Evolutionary conservation across 2,888 invertebrate genomes (phyloP), one percentile per base, ranked within the genome.

Genomic region (Caenorhabditis becei): DNA sequence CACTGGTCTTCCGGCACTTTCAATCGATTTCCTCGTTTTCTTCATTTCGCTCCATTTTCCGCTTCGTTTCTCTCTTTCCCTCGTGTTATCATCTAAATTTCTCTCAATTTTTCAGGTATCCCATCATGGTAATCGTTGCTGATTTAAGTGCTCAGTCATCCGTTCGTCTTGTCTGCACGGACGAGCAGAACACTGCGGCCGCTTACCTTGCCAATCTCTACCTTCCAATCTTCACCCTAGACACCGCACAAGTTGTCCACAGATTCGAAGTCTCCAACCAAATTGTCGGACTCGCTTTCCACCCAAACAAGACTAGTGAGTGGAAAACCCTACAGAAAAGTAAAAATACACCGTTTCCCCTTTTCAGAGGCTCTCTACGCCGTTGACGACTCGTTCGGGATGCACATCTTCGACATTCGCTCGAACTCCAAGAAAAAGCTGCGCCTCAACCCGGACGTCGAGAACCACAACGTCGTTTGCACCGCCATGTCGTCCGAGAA

Each of bases 371-470:
- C 77, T 32, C 51, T 85, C 37, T 77, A 74, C 58, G 79, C 81
- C 0, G 62, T 83, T 23, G 85, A 85, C 51, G 83, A 82, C 35
- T 82, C 82, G 2, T 85, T 82, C 49, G 83, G 85, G 8, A 35
- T 85, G 11, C 83, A 85, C 49, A 24, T 78, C 8, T 85, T 83
- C 41, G 85, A 85, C 49, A 20, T 71, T 2, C 70, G 85, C 18
- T 35, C 78, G 5, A 67, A 69, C n/a, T 49, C 67, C 1, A 83
- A 82, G 58, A 82, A 80, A 41, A 85, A 85, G 62, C 37, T 54
- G 0, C 75, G 85, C 35, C 54, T 85, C 62, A 85, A 85, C 49
- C 83, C 85, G 4, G 82, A 78, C 10, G 80, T 70, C 10, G 85
- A 85, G 51, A 85, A 82, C 37, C 85, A 85, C 58, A 49, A 49